Percentiles rank a stretch among this genome's conserved stretches.
These are phyloP conservation scores for Procambarus clarkii DNA, from an alignment of 1,140 invertebrate species.

Conservation along the genomic window DNA sequence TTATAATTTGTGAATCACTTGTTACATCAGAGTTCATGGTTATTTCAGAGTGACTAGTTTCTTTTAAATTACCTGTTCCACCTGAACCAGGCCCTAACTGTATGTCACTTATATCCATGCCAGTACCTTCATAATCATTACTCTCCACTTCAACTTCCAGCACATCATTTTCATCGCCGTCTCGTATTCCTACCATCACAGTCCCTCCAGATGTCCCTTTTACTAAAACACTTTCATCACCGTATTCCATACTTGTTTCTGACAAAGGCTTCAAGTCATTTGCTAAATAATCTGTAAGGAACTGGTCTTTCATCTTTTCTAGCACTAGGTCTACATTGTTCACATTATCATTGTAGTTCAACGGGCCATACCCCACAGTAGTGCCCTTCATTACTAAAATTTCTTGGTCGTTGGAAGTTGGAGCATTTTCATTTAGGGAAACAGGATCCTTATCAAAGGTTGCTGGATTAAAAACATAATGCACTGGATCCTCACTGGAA, in stretches of 20 bases:
- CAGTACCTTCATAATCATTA: background rate
- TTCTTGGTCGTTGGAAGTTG: background rate
- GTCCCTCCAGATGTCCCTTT: background rate
- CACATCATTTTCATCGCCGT: background rate
- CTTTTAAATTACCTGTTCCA: background rate
- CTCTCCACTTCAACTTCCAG: background rate
- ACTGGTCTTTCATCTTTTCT: slow-evolving; percentile 50
- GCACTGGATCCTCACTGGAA: too few species aligned
- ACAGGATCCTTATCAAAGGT: too few species aligned
- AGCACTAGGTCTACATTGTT: slow-evolving; percentile 38
- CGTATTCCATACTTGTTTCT: background rate
- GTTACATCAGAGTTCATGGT: background rate
- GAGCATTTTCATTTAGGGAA: too few species aligned
- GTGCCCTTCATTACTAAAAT: slow-evolving; percentile 10
- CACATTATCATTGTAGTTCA: too few species aligned
- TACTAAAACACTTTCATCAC: background rate
- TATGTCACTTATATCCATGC: background rate
- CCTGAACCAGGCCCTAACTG: background rate
- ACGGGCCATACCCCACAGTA: too few species aligned
- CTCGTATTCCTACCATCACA: slow-evolving; percentile 4
- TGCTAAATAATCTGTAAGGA: slow-evolving; percentile 36
- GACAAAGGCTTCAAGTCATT: background rate
- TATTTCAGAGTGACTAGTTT: background rate
- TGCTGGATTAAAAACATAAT: too few species aligned
- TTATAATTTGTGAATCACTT: background rate